Evolutionary conservation across 2,797 vertebrate genomes (phyloP), one percentile per base, ranked within the genome.

Genomic region (Tokudaia tokunoshimensis): DNA sequence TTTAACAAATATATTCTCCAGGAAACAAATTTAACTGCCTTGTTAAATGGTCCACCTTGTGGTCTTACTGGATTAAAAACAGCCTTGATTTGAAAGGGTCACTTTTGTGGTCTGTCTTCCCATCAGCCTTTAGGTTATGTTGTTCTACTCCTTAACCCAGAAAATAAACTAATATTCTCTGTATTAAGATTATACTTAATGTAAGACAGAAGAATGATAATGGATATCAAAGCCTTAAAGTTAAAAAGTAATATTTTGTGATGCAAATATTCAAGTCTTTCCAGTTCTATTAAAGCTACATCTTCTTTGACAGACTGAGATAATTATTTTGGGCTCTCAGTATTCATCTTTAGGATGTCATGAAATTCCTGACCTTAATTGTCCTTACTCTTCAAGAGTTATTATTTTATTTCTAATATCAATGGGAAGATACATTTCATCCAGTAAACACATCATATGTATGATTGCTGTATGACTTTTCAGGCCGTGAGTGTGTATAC

Each of bases 331-430:
- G 47, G 10, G 17, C 96, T 94, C 50, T 94, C 55, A 88, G 17
- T 93, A 80, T 91, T 95, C 74, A 92, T 95, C 86, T 50, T 94
- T 89, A 89, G 52, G n/a, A 95, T 95, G 96, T 96, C 74, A 50
- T 93, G 75, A 95, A 93, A 95, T 89, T 94, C 22, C 52, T 96
- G n/a, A 88, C 24, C 86, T n/a, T 92, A 80, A 89, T 93, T 72
- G 34, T 52, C 19, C 92, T 72, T 95, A 78, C 91, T 61, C 79
- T 85, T 94, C 55, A 76, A 70, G 86, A 83, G 91, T 15, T 92
- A 10, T 76, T 91, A 95, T 78, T 96, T 96, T 37, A 88, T 94
- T 85, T 96, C 94, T 94, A 92, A 90, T 86, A 9, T 85, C 72
- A 95, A 17, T 47, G 26, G 47, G 47, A 82, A 91, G 95, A 90